Evolutionary conservation across 2,797 vertebrate genomes (phyloP).

Genomic region (Trichosurus vulpecula): DNA sequence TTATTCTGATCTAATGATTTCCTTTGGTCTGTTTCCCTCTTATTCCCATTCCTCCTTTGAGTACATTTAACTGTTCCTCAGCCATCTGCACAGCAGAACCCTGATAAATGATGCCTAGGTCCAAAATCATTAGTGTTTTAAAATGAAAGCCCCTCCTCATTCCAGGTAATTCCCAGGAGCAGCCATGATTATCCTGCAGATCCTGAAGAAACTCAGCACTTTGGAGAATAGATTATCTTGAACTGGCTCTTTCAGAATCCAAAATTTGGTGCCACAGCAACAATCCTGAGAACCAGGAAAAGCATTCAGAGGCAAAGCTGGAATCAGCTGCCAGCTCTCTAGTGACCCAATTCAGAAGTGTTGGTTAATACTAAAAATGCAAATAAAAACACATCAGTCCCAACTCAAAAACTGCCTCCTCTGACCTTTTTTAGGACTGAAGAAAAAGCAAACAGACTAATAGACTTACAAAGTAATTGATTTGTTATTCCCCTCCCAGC

Average conservation of each 20-base stretch:
- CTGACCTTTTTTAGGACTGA: conserved; percentile 49
- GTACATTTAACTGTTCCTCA: background rate
- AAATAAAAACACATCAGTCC: conserved; percentile 67
- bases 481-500: background rate
- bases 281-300: background rate
- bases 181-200: too few relatives aligned
- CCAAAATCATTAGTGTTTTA: background rate
- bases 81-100: background rate
- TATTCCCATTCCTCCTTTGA: background rate
- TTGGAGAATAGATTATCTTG: background rate
- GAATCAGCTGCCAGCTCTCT: conserved; percentile 24
- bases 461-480: background rate
- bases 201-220: background rate
- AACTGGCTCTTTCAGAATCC: background rate
- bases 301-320: background rate
- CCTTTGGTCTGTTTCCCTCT: background rate
- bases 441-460: conserved; percentile 44
- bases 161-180: background rate
- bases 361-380: conserved; percentile 43
- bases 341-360: background rate
- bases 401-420: background rate
- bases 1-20: background rate
- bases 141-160: background rate
- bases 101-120: background rate
- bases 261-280: background rate